Percentiles rank a stretch among this genome's conserved stretches.
These are phyloP conservation scores for Halcyon smyrnensis DNA, from an alignment of 2,797 vertebrate species.

Conservation along the genomic window DNA sequence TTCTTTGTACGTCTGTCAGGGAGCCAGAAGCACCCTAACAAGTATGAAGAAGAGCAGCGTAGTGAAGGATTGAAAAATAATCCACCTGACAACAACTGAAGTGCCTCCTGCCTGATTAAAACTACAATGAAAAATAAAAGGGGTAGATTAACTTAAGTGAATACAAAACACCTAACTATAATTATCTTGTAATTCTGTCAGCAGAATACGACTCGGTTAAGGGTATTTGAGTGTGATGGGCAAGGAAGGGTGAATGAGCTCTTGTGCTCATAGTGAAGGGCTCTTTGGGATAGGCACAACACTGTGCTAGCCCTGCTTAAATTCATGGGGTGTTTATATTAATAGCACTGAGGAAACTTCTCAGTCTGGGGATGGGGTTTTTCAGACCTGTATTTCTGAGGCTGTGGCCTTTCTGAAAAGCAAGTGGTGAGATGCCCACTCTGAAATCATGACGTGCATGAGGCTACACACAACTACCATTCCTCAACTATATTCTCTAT, in stretches of 20 bases:
- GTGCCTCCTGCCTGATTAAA: conserved; percentile 28
- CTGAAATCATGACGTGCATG: not conserved
- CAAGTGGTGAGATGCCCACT: not conserved
- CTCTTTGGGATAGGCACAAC: rapidly evolving
- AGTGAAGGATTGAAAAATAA: conserved; percentile 43
- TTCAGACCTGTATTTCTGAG: not conserved
- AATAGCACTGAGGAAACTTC: not conserved
- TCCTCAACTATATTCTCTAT: not conserved
- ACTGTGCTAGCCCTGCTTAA: not conserved
- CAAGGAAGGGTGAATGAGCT: not conserved
- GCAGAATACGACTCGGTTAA: not conserved
- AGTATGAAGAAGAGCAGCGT: conserved; percentile 4
- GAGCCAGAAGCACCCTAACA: conserved; percentile 44
- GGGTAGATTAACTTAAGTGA: conserved; percentile 51
- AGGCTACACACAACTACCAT: not conserved
- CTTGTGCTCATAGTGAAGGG: not conserved
- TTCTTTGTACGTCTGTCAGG: conserved; percentile 58
- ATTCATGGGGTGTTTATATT: rapidly evolving
- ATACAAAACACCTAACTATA: conserved; percentile 36
- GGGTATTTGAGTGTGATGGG: not conserved
- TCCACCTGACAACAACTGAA: conserved; percentile 53
- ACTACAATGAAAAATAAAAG: conserved; percentile 17
- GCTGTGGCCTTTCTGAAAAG: conserved; percentile 20
- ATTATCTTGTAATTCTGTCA: conserved; percentile 65
- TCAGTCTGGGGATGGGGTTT: not conserved